Base-by-base conservation (phyloP, 2,888 invertebrate species). In the Theristus sp. region DNA sequence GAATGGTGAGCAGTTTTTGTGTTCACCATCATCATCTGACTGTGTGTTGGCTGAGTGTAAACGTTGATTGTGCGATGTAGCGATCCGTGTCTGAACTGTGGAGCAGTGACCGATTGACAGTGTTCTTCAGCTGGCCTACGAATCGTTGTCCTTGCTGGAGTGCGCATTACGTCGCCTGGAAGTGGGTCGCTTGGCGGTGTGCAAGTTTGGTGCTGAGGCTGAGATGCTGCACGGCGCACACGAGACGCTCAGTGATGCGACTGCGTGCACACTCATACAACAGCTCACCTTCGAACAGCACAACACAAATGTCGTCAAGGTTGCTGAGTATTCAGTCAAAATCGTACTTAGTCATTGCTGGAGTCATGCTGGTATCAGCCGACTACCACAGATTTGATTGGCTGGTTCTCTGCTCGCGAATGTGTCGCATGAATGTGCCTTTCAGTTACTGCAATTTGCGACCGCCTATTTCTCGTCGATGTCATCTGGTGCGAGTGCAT, bases 161-260 rank as follows among this genome's bases (percentile, higher is more conserved):
- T 81, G 84, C 80, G 93, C 96, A 0, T 77, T 98, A 62, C 86
- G 86, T 25, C 81, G 94, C 17, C 79, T 98, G 6, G 96, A 98
- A 79, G 89, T 88, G 60, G 98, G 98, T 1, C 85, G 93, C 67
- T 78, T 98, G 22, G 84, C 86, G 1, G 86, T 98, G 1, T 80
- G 93, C 47, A 90, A 89, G 70, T 98, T 89, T 75, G 93, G 93
- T 10, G 87, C 89, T 73, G 65, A 67, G 2, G 84, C 88, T 0
- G 82, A 84, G 70, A 79, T 93, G n/a, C 80, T 98, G n/a, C 89
- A 90, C 73, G 83, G 84, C 1, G 82, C 93, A 68, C 82, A 83
- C 1, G 49, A 38, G 20, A 10, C 38, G 38, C 20, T 38, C 10
- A 38, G 10, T 20, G 38, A 38, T 20, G 10, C 10, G 38, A 38